Evolutionary conservation across 2,113 vertebrate genomes (phyloP), one percentile per base, ranked within the genome.

Genomic region (Bungarus multicinctus): DNA sequence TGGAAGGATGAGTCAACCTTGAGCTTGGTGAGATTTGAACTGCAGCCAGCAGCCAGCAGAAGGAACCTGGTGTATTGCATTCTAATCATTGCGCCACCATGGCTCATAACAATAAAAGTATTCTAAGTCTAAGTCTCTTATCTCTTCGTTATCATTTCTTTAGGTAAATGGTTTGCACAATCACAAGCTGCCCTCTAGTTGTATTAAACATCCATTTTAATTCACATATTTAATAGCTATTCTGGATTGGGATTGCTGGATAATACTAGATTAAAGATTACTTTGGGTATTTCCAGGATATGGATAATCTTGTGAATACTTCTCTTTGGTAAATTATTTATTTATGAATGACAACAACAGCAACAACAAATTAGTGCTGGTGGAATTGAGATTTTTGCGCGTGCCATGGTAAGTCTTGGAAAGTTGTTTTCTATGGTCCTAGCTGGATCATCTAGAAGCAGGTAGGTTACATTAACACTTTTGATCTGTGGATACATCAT

Each of bases 211-310:
- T 81, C 7, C 18, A 39, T 81, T 81, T 81, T 34, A 81, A 22
- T 43, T 39, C 74, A 43, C 74, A 81, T 81, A 81, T 39, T 81
- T 81, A 22, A 22, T 39, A 43, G 74, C 74, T 81, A 81, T 81
- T 18, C 7, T 81, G 74, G 34, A 43, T 22, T 81, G 34, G 7
- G 34, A 81, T 81, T 81, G 34, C 34, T 43, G 74, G 74, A 81
- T 81, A 34, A 81, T 81, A 81, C 74, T 34, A 81, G 74, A 22
- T 81, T 39, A 81, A 81, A 81, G 69, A 81, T 22, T 81, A 81
- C 34, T 81, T 81, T 22, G 34, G 74, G 6, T 22, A 39, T 2
- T 94, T 81, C 95, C 94, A 90, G 89, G 55, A 93, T 95, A 7
- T 74, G 69, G 50, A 23, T 45, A 92, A 95, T 93, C 85, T 85